Percentiles rank a stretch among this genome's conserved stretches.
phyloP scores from a whole-genome alignment of 2,797 vertebrate species.

The Octomys mimax region DNA sequence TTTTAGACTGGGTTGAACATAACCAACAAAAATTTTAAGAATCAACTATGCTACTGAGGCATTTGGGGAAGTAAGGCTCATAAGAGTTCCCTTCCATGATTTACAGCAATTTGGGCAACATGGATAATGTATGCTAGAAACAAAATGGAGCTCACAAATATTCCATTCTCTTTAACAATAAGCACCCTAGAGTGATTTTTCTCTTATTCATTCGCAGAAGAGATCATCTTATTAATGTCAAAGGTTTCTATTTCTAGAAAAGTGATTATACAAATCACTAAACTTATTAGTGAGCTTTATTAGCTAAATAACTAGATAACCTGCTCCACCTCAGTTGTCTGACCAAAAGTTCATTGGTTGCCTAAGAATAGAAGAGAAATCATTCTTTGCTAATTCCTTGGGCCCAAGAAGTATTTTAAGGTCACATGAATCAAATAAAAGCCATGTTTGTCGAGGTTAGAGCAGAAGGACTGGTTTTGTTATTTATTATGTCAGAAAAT shows the following conservation, averaged over 20 bases:
- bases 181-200: neutral
- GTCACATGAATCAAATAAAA: neutral
- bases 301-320: neutral
- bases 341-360: neutral
- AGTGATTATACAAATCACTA: conserved; percentile 20
- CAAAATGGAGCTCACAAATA: neutral
- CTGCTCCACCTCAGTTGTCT: neutral
- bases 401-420: neutral
- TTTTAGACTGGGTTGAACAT: neutral
- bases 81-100: neutral
- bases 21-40: conserved; percentile 35
- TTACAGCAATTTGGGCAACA: neutral
- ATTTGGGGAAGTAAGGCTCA: neutral
- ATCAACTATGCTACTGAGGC: neutral
- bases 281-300: neutral
- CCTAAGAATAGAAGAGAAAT: conserved; percentile 25
- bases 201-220: conserved; percentile 3
- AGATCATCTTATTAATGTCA: conserved; percentile 31
- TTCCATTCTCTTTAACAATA: conserved; percentile 27
- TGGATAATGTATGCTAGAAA: neutral
- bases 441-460: conserved; percentile 39
- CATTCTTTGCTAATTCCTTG: neutral
- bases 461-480: neutral
- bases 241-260: neutral
- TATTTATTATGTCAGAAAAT: conserved; percentile 42